Evolutionary conservation across 2,888 invertebrate genomes (phyloP).

Genomic region (Acleris holmiana): DNA sequence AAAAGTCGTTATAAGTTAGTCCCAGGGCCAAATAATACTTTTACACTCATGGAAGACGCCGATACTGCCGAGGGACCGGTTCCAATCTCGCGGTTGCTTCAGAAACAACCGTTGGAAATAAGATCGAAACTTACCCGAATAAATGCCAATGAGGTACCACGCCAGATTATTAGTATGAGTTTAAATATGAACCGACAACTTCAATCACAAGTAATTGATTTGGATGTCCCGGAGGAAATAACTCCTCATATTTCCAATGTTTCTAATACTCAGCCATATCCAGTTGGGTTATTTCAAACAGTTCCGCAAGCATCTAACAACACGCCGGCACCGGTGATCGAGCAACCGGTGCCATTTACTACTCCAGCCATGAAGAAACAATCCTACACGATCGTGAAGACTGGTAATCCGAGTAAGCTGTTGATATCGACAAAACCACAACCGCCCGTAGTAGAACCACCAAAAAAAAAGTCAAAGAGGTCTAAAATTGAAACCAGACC

Average conservation of each 20-base stretch:
- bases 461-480: slow-evolving; percentile 60
- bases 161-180: slow-evolving; percentile 37
- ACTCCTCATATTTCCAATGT: slow-evolving; percentile 21
- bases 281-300: slow-evolving; percentile 74
- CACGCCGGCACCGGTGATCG: slow-evolving; percentile 39
- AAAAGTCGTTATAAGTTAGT: slow-evolving; percentile 70
- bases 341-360: slow-evolving; percentile 53
- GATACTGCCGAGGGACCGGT: background rate
- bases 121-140: slow-evolving; percentile 24
- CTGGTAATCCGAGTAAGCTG: slow-evolving; percentile 75
- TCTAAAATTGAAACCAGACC: slow-evolving; percentile 45
- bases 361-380: slow-evolving; percentile 76
- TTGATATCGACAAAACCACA: slow-evolving; percentile 74
- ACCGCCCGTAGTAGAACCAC: slow-evolving; percentile 47
- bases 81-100: slow-evolving; percentile 4
- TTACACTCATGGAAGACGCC: slow-evolving; percentile 65
- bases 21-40: slow-evolving; percentile 74
- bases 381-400: slow-evolving; percentile 74
- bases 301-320: slow-evolving; percentile 52
- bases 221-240: slow-evolving; percentile 43
- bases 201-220: slow-evolving; percentile 47
- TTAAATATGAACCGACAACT: slow-evolving; percentile 26
- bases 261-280: slow-evolving; percentile 60
- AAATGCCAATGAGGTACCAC: slow-evolving; percentile 30
- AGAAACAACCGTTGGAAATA: slow-evolving; percentile 14